Percentiles rank a stretch among this genome's conserved stretches.
Evolutionary conservation across 1,140 invertebrate genomes (phyloP).

Genomic region (Stenopsyche tienmushanensis): DNA sequence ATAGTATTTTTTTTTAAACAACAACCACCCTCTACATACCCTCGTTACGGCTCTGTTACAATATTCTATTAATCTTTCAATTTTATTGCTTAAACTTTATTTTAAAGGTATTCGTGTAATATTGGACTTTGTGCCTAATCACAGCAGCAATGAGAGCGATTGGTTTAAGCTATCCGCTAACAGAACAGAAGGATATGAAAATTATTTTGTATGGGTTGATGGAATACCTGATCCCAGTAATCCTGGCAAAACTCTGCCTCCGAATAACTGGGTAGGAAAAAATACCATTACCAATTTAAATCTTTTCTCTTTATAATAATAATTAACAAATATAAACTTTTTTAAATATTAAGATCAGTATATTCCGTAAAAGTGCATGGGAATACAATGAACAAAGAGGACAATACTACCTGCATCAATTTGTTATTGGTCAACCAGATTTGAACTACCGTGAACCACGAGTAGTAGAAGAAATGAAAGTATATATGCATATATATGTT

Average conservation of each 20-base stretch:
- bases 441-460: conserved; percentile 67
- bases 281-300: neutral
- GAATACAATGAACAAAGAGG: conserved; percentile 63
- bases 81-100: conserved; percentile 18
- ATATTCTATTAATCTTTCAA: conserved; percentile 14
- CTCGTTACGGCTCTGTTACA: too few relatives aligned
- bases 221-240: conserved; percentile 53
- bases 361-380: conserved; percentile 72
- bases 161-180: conserved; percentile 69
- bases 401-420: conserved; percentile 77
- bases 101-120: conserved; percentile 57
- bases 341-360: conserved; percentile 53
- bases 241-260: conserved; percentile 53
- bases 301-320: neutral
- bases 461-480: conserved; percentile 67
- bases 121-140: conserved; percentile 71
- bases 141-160: conserved; percentile 67
- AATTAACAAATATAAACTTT: neutral
- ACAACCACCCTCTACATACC: too few relatives aligned
- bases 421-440: conserved; percentile 70
- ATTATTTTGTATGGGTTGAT: conserved; percentile 71
- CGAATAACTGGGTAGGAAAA: conserved; percentile 67
- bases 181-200: conserved; percentile 60
- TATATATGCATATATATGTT: conserved; percentile 38
- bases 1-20: too few relatives aligned